Percentiles rank a stretch among this genome's conserved stretches.
Evolutionary conservation across 2,888 invertebrate genomes (phyloP).

Genomic region (Yponomeuta evonymella): DNA sequence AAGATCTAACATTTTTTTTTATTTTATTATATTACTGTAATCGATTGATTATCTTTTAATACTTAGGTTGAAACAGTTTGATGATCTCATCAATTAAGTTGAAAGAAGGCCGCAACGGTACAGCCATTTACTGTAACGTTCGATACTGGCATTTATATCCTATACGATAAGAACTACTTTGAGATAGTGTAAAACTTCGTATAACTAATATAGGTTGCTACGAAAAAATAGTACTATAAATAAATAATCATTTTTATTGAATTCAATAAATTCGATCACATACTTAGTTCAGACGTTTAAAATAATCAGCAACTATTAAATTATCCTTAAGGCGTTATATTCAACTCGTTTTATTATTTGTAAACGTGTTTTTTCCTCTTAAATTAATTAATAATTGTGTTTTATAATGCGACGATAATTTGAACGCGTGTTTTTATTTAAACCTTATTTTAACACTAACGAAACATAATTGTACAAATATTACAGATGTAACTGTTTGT

Average conservation of each 20-base stretch:
- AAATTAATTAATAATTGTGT: not conserved
- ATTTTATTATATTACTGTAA: not conserved
- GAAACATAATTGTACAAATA: too few relatives aligned
- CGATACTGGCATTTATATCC: too few relatives aligned
- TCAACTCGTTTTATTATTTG: not conserved
- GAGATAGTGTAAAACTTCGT: too few relatives aligned
- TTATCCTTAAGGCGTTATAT: not conserved
- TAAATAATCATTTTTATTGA: not conserved
- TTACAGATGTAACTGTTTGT: too few relatives aligned
- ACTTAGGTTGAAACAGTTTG: not conserved
- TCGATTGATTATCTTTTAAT: not conserved
- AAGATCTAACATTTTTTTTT: not conserved
- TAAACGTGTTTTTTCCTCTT: not conserved
- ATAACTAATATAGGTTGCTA: not conserved
- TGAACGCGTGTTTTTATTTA: not conserved
- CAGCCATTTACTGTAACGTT: not conserved
- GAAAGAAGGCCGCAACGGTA: not conserved
- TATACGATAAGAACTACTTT: too few relatives aligned
- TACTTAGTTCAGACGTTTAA: not conserved
- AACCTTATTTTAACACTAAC: too few relatives aligned
- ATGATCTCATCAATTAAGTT: conserved; percentile 2
- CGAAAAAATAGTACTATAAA: not conserved
- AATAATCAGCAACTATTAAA: not conserved
- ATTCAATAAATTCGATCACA: conserved; percentile 1
- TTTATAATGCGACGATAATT: not conserved